phyloP scores from a whole-genome alignment of 1,140 invertebrate species.

The Phortica variegata region DNA sequence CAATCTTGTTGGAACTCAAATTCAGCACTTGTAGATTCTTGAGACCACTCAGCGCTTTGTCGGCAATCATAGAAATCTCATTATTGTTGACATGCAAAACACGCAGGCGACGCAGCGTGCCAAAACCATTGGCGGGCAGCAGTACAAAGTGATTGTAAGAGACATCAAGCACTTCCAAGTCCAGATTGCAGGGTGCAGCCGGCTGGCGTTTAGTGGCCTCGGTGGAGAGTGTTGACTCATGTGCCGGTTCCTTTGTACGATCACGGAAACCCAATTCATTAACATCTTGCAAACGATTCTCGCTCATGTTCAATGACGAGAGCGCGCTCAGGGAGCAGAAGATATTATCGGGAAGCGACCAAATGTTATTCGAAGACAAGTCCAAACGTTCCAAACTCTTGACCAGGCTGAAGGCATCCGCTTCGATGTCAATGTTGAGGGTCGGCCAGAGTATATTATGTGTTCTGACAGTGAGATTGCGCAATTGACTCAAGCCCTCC shows the following conservation, averaged over 20 bases:
- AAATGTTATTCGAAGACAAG: slow-evolving; percentile 84
- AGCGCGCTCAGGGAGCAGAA: slow-evolving; percentile 81
- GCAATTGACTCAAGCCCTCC: slow-evolving; percentile 70
- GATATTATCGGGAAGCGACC: slow-evolving; percentile 79
- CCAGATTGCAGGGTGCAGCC: slow-evolving; percentile 66
- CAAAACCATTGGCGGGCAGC: slow-evolving; percentile 77
- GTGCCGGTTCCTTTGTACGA: slow-evolving; percentile 52
- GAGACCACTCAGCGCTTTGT: slow-evolving; percentile 76
- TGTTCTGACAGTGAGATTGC: slow-evolving; percentile 79
- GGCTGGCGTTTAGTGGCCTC: slow-evolving; percentile 26
- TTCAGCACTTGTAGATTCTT: slow-evolving; percentile 79
- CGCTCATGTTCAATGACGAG: slow-evolving; percentile 76
- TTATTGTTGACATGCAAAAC: slow-evolving; percentile 80
- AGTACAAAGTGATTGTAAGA: slow-evolving; percentile 81
- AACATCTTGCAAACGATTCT: slow-evolving; percentile 81
- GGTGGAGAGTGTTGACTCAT: slow-evolving; percentile 25
- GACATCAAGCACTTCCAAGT: slow-evolving; percentile 80
- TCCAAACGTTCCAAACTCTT: slow-evolving; percentile 79
- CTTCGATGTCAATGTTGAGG: slow-evolving; percentile 75
- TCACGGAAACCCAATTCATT: slow-evolving; percentile 76
- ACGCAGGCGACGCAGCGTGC: slow-evolving; percentile 70
- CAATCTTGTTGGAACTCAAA: slow-evolving; percentile 83
- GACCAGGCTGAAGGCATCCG: slow-evolving; percentile 70
- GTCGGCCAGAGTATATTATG: slow-evolving; percentile 76
- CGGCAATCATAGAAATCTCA: slow-evolving; percentile 80